Evolutionary conservation across 1,140 invertebrate species (phyloP), one percentile per base, ranked within the genome.

Genomic region (Bilobella aurantiaca): DNA sequence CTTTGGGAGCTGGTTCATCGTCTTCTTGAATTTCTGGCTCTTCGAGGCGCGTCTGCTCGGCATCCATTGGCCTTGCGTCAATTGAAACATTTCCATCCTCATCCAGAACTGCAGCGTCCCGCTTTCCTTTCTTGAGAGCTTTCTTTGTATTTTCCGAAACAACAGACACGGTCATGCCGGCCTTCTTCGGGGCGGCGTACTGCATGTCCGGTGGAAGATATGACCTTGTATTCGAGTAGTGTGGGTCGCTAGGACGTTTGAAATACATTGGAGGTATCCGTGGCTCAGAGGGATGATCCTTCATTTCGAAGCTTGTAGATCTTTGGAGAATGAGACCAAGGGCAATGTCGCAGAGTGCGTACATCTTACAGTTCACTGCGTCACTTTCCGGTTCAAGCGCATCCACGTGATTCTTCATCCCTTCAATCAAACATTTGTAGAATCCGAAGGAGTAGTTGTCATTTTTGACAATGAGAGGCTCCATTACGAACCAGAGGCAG

Each of bases 391-490:
- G 85, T 64, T 84, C 84, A n/a, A 91, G 77, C 12, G 88, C 87
- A 77, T 95, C 92, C 76, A 92, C 92, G 74, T 93, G 90, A 75
- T 90, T 88, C 75, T 93, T 93, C 84, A 93, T 92, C 73, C 88
- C 83, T 74, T 97, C 92, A 57, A 98, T 84, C 21, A 97, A 83
- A 73, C 87, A 87, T 82, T 94, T 93, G 76, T 96, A 96, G 80
- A 97, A 97, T n/a, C 89, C 86, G 78, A 91, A 94, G 75, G 90
- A 95, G 77, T 95, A 96, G 73, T 88, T 89, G 73, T 97, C 93
- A 73, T 91, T 94, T 76, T 92, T 92, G 0, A 85, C 87, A 66
- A 96, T 92, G 1, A 97, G 81, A 3, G 93, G 92, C 76, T 98
- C 95, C 69, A 98, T 78, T 56, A 97, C 85, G 75, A 96, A 95